Base-by-base conservation (phyloP, 2,113 vertebrate genomes). In the Opisthocomus hoazin region DNA sequence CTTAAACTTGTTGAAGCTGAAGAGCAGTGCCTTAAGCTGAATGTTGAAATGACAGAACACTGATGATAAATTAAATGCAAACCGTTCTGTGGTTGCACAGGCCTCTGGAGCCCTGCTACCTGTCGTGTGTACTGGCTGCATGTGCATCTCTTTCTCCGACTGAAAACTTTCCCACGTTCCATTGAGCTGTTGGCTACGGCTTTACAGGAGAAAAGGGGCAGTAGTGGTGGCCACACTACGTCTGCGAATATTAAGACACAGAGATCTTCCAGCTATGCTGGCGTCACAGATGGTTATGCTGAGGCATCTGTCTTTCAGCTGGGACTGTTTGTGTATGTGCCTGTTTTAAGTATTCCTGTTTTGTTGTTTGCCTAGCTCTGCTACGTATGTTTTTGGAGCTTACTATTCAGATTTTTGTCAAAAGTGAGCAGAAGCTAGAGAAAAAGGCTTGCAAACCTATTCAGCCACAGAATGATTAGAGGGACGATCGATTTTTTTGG, bases 401-500 rank as follows among this genome's bases (percentile, higher is more conserved):
- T 92, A 32, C 48, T 43, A 10, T 41, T 56, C 37, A 63, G 36
- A 53, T 87, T 92, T 87, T 76, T 69, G 39, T 74, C 29, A 58
- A 19, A 82, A 69, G 24, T 66, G 24, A 76, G 29, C 21, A 51
- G 37, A 82, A 65, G 36, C 20, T 57, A n/a, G 22, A 46, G 41
- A 39, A 92, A 71, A 64, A 36, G 14, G 10, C 15, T 37, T 24
- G 17, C 30, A 77, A 68, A 51, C 27, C 13, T 69, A 4, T 93
- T 78, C 39, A 66, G 17, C 24, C 26, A 23, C 12, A 48, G 30
- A 50, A 41, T 12, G 5, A 37, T 66, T 17, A 69, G 15, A 45
- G 7, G 18, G 7, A 60, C 2, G 3, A 32, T 58, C 1, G 3
- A 0, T 3, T 41, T 65, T 91, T 58, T 45, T 45, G 2, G 6